These are phyloP conservation scores for Manduca sexta DNA, from an alignment of 1,140 invertebrate species.

Conservation along the genomic window DNA sequence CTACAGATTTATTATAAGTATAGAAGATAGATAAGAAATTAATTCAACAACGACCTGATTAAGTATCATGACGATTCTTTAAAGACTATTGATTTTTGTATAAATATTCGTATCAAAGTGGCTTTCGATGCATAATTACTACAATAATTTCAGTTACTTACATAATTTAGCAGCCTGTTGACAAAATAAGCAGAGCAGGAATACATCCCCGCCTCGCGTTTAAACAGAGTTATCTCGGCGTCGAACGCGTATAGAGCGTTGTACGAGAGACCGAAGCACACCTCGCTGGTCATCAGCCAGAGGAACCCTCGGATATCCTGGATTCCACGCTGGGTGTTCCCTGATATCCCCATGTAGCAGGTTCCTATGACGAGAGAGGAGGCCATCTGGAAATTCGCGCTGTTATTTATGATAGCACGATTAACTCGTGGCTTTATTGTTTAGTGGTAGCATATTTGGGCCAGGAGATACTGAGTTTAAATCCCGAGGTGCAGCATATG, in stretches of 20 bases:
- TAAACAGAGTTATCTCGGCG: constrained; percentile 45
- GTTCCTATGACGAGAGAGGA: constrained; percentile 44
- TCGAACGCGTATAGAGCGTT: constrained; percentile 48
- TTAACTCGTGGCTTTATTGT: too few relatives aligned
- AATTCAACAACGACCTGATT: too few relatives aligned
- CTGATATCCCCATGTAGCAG: constrained; percentile 44
- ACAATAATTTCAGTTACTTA: too few relatives aligned
- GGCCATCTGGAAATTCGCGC: constrained; percentile 43
- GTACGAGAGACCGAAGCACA: constrained; percentile 48
- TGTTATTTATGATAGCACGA: background rate
- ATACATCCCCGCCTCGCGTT: constrained; percentile 53
- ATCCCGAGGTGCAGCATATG: too few relatives aligned
- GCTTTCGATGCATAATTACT: too few relatives aligned
- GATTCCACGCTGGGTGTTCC: constrained; percentile 49
- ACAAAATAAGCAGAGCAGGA: constrained; percentile 47
- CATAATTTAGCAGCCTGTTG: constrained; percentile 42
- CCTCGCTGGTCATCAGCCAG: constrained; percentile 57
- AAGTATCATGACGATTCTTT: too few relatives aligned
- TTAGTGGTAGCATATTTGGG: too few relatives aligned
- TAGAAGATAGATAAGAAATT: too few relatives aligned
- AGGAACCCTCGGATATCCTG: constrained; percentile 53
- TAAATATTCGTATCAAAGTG: too few relatives aligned
- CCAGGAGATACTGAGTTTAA: too few relatives aligned
- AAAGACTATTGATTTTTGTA: too few relatives aligned
- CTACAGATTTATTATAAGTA: too few relatives aligned